Conservation (phyloP, 2,797 vertebrate species). For the Psittacula echo region DNA sequence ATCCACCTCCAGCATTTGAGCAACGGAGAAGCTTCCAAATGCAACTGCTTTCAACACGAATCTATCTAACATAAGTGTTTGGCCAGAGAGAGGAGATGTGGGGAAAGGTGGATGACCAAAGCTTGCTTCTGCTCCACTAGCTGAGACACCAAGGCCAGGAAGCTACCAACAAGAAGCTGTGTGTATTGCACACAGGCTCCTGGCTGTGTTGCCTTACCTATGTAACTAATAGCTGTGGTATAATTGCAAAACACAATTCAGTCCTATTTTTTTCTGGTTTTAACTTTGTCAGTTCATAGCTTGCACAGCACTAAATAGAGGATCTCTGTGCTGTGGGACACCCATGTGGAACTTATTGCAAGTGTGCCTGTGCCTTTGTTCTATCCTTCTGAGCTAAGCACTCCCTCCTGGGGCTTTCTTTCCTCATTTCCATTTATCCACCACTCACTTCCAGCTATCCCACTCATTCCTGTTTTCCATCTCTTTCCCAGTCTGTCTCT, state of each 20-base stretch:
- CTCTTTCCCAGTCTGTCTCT: background rate
- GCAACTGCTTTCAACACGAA: background rate
- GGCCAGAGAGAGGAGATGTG: background rate
- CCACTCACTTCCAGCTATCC: background rate
- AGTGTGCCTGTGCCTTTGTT: background rate
- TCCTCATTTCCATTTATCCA: background rate
- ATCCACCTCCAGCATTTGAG: slow-evolving; percentile 41
- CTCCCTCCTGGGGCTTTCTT: background rate
- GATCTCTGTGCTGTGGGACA: background rate
- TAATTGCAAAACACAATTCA: background rate
- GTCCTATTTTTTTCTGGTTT: background rate
- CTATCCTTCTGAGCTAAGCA: background rate
- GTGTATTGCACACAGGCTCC: background rate
- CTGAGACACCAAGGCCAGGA: background rate
- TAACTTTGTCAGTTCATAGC: background rate
- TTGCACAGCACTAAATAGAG: background rate
- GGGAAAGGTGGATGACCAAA: background rate
- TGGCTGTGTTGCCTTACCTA: background rate
- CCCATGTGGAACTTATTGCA: background rate
- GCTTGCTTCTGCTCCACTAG: background rate
- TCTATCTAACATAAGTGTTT: background rate
- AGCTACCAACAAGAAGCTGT: background rate
- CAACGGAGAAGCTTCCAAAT: background rate
- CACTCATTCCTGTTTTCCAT: background rate
- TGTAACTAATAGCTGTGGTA: background rate